These are phyloP conservation scores for Epinotia demarniana DNA, from an alignment of 2,888 invertebrate species.

Conservation along the genomic window DNA sequence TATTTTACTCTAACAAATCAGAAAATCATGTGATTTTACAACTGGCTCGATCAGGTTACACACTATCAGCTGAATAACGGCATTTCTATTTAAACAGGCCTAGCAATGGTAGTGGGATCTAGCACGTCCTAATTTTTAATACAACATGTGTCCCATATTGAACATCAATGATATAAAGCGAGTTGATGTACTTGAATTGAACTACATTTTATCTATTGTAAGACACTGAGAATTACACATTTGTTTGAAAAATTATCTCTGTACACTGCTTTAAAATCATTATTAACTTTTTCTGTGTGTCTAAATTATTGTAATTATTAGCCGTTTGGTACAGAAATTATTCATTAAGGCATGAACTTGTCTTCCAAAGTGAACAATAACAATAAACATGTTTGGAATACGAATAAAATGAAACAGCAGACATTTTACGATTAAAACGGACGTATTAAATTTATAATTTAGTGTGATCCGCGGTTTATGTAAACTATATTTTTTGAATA, in stretches of 20 bases:
- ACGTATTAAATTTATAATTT: slow-evolving; percentile 53
- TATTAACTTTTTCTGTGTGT: too few relatives aligned
- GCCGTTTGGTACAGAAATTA: neutral
- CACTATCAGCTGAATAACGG: neutral
- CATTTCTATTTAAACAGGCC: neutral
- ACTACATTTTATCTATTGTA: neutral
- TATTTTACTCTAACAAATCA: too few relatives aligned
- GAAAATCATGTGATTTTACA: neutral
- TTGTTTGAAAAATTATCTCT: neutral
- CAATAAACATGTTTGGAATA: slow-evolving; percentile 30
- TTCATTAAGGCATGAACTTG: slow-evolving; percentile 55
- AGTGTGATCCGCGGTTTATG: slow-evolving; percentile 7
- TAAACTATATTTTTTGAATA: neutral
- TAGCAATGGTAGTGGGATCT: neutral
- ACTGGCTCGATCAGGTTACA: neutral
- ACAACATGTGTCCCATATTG: neutral
- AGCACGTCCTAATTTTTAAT: neutral
- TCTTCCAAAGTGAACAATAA: slow-evolving; percentile 58
- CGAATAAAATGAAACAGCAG: slow-evolving; percentile 51
- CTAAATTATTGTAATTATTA: neutral
- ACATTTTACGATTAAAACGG: slow-evolving; percentile 53
- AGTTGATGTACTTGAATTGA: neutral
- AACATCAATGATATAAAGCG: neutral
- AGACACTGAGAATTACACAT: neutral
- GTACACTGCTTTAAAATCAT: neutral